Evolutionary conservation across 2,797 vertebrate species (phyloP).

Genomic region (Cynodonichthys magdalenae): DNA sequence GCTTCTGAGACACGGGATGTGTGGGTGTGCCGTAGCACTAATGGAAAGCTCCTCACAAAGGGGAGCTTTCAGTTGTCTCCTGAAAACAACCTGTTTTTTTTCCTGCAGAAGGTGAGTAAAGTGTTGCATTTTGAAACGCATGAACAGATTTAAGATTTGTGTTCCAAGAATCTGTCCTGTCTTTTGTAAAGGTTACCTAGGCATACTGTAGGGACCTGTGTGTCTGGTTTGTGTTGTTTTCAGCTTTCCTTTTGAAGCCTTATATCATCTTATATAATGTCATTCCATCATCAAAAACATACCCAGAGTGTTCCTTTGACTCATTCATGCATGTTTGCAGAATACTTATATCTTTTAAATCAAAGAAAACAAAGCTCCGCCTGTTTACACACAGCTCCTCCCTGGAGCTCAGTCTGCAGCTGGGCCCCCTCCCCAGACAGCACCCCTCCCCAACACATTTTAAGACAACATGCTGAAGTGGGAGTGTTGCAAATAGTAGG

Average conservation of each 20-base stretch:
- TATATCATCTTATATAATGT: too few relatives aligned
- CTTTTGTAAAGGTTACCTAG: slow-evolving; percentile 12
- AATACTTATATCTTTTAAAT: not conserved
- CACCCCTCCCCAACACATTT: too few relatives aligned
- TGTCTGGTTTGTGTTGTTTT: slow-evolving; percentile 7
- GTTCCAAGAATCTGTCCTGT: slow-evolving; percentile 30
- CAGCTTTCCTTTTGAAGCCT: not conserved
- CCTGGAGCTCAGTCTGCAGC: too few relatives aligned
- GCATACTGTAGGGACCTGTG: not conserved
- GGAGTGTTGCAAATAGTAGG: too few relatives aligned
- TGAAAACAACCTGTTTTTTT: slow-evolving; percentile 47
- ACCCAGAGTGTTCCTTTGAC: too few relatives aligned
- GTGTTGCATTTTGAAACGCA: slow-evolving; percentile 27
- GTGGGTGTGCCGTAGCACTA: slow-evolving; percentile 53
- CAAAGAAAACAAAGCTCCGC: not conserved
- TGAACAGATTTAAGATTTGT: slow-evolving; percentile 24
- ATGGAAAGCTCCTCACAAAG: slow-evolving; percentile 57
- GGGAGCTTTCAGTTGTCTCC: slow-evolving; percentile 42
- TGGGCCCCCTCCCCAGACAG: too few relatives aligned
- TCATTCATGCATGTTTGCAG: too few relatives aligned
- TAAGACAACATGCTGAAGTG: too few relatives aligned
- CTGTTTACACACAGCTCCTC: not conserved
- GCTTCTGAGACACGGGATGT: slow-evolving; percentile 44
- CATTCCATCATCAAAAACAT: too few relatives aligned
- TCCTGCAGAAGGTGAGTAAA: slow-evolving; percentile 31